Conservation (phyloP, 2,113 vertebrate genomes). For the Galemys pyrenaicus region DNA sequence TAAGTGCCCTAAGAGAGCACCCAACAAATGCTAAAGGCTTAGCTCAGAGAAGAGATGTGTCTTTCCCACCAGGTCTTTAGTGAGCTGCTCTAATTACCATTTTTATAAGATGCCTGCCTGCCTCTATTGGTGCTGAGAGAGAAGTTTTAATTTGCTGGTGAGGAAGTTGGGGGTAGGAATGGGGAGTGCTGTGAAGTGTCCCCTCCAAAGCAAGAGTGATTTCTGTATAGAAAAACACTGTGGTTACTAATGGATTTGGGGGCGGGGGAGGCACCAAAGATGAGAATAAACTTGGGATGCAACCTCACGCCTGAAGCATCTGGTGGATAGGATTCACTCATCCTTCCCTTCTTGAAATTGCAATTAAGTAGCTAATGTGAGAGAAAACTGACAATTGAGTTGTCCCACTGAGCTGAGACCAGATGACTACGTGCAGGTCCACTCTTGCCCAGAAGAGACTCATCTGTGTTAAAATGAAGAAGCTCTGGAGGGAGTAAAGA, state of each 20-base stretch:
- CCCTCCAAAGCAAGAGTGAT: background rate
- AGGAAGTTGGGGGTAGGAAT: background rate
- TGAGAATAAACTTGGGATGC: background rate
- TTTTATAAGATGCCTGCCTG: constrained; percentile 39
- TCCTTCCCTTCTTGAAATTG: background rate
- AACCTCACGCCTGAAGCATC: background rate
- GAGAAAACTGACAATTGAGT: background rate
- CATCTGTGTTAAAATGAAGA: background rate
- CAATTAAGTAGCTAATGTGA: background rate
- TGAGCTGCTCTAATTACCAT: constrained; percentile 56
- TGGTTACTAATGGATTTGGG: background rate
- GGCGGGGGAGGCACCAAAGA: background rate
- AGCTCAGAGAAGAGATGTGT: background rate
- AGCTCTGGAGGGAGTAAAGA: background rate
- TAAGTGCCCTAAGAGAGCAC: background rate
- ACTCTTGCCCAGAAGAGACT: background rate
- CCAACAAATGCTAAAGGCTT: background rate
- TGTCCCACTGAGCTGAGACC: background rate
- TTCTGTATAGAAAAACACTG: constrained; percentile 28
- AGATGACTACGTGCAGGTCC: background rate
- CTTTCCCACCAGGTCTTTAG: background rate
- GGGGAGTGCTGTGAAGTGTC: constrained; percentile 31
- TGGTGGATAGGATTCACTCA: background rate
- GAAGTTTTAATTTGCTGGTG: constrained; percentile 50
- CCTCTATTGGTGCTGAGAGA: constrained; percentile 20